A percentile compares a stretch with the other conserved stretches of the same genome.
Evolutionary conservation across 2,888 invertebrate species (phyloP).

Genomic region (Agrypnus murinus): DNA sequence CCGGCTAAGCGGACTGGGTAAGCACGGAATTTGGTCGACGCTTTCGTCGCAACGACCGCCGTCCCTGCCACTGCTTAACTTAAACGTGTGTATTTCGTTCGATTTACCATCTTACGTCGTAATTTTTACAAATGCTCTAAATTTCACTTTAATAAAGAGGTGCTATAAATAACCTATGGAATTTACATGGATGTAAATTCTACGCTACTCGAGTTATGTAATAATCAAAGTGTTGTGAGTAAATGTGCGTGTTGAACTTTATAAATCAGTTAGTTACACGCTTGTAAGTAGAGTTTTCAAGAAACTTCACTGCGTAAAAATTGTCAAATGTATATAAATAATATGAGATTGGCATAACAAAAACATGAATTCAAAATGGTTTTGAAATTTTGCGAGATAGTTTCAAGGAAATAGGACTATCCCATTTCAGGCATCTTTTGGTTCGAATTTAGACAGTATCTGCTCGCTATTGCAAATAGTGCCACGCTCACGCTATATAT

Average conservation of each 20-base stretch:
- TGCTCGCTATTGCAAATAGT: constrained; percentile 46
- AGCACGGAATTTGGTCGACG: constrained; percentile 43
- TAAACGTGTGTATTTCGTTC: constrained; percentile 33
- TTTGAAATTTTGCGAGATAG: constrained; percentile 14
- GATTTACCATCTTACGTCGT: constrained; percentile 35
- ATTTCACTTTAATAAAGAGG: constrained; percentile 36
- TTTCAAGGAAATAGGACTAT: constrained; percentile 35
- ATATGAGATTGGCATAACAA: constrained; percentile 8
- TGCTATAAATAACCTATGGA: constrained; percentile 43
- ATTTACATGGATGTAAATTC: constrained; percentile 30
- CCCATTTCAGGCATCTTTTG: constrained; percentile 43
- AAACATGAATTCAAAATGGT: constrained; percentile 10
- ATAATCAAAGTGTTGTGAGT: constrained; percentile 39
- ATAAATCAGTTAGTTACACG: constrained; percentile 19
- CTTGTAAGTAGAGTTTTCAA: constrained; percentile 26
- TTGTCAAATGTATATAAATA: constrained; percentile 12
- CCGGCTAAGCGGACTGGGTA: constrained; percentile 60
- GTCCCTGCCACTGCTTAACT: constrained; percentile 17
- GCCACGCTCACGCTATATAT: constrained; percentile 58
- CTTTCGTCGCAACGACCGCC: constrained; percentile 40
- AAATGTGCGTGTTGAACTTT: constrained; percentile 35
- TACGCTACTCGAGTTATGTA: constrained; percentile 42
- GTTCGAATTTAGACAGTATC: constrained; percentile 43
- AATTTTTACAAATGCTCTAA: constrained; percentile 31
- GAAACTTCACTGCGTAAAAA: constrained; percentile 17